Conservation (phyloP, 2,113 vertebrate species). For the Irena cyanogastra region DNA sequence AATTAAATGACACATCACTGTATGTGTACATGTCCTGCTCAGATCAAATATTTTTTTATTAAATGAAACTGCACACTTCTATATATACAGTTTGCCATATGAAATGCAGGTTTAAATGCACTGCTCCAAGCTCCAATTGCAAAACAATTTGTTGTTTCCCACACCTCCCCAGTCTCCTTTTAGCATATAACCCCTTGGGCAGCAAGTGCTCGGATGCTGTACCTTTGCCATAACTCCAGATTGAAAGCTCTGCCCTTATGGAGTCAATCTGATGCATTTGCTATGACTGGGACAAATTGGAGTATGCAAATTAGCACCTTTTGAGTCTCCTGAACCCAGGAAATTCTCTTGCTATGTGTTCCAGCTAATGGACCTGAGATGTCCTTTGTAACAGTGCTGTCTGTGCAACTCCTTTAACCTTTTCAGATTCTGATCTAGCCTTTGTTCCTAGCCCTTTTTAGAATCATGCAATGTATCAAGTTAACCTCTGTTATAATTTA, state of each 20-base stretch:
- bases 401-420: slow-evolving; percentile 30
- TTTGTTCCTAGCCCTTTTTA: slow-evolving; percentile 18
- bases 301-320: slow-evolving; percentile 33
- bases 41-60: slow-evolving; percentile 75
- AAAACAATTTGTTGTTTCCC: slow-evolving; percentile 59
- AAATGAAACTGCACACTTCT: slow-evolving; percentile 60
- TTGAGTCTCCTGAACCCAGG: neutral
- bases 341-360: slow-evolving; percentile 8
- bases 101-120: slow-evolving; percentile 55
- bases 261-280: neutral
- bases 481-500: slow-evolving; percentile 20
- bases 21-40: slow-evolving; percentile 57
- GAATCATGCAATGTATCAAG: neutral
- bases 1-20: slow-evolving; percentile 72
- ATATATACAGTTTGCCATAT: slow-evolving; percentile 27
- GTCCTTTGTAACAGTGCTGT: neutral
- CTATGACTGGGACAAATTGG: neutral
- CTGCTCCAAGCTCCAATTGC: slow-evolving; percentile 31
- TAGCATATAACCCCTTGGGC: neutral
- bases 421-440: slow-evolving; percentile 35
- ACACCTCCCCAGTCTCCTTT: neutral
- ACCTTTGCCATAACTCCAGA: slow-evolving; percentile 4
- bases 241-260: neutral
- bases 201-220: neutral
- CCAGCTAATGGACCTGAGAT: slow-evolving; percentile 10